Base-by-base conservation (phyloP, 2,888 invertebrate species). In the Eutolmus rufibarbis region DNA sequence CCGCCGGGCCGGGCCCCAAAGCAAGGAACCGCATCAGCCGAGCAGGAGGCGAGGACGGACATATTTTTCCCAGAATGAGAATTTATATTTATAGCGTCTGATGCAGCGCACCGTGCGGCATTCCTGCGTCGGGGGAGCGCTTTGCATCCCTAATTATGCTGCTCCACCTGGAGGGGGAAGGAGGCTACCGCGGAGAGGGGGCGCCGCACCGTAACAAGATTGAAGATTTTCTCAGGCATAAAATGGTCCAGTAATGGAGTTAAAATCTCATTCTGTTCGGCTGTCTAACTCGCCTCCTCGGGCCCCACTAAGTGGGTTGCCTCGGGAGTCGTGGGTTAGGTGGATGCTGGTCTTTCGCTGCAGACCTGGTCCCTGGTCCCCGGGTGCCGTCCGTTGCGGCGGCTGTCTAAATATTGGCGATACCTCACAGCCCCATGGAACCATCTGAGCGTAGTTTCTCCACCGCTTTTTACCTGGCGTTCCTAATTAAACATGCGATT, bases 241-340 rank as follows among this genome's bases (percentile, higher is more conserved):
- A 79, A 51, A 79, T 79, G 28, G 79, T 79, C 79, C 46, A 79
- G 79, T 79, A 79, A 79, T 79, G 79, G 79, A 79, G 51, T 79
- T 79, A 79, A 51, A 51, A 79, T 23, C 51, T 79, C 79, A 79
- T 79, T 79, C 51, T 79, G 51, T 31, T 46, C 46, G 28, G 46
- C 12, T 37, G 34, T 76, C 66, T 28, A 66, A 66, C 66, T 28
- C 51, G 5, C 5, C 51, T 51, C 66, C 9, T 51, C 4, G 19
- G 66, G 28, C 9, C 12, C 66, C 66, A 66, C 66, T 66, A 66
- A 66, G 66, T 66, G 66, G 66, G 66, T 14, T 66, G 23, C 12
- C 66, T 66, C 28, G 12, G 66, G 16, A 51, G 51, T 51, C 7
- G 51, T 51, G 51, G n/a, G 7, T 19, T 51, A n/a, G 51, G 8